Base-by-base conservation (phyloP, 2,797 vertebrate genomes). In the Okamejei kenojei region DNA sequence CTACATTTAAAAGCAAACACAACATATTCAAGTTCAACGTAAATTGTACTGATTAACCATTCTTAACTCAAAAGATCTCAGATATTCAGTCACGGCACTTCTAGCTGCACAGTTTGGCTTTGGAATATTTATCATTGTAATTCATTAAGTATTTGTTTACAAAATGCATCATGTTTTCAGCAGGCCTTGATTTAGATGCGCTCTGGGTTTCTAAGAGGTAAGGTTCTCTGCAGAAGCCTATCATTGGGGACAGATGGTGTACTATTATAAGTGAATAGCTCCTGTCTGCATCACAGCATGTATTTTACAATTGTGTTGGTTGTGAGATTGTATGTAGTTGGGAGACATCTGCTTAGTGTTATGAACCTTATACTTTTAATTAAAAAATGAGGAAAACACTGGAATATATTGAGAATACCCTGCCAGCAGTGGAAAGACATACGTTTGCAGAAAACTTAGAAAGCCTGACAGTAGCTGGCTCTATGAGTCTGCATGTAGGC, bases 181-280 rank as follows among this genome's bases (percentile, higher is more conserved):
- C 90, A 92, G 90, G 29, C 68, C 35, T 71, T 92, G 29, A 92
- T 92, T 92, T 92, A 92, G 90, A 92, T 76, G 35, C 90, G 45
- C 90, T 45, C 71, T 73, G 38, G 35, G 90, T 74, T 92, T 92
- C 90, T 45, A 92, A 93, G 94, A 94, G 94, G 95, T 94, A 86
- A 7, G n/a, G 94, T 93, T 94, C 94, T 93, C 1, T 94, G 94
- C 95, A 81, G 0, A 94, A 93, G 94, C 93, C 95, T 95, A 94
- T 95, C 95, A 96, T 96, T 92, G 95, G 95, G 95, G 95, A 94
- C 96, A 96, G 96, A 96, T 96, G 96, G 96, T 94, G 94, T 94
- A 95, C 94, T 94, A 94, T 94, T 94, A 0, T 1, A 93, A 93
- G 65, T 96, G 95, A 96, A 96, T 96, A 95, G 96, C 94, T 93